Conservation (phyloP, 2,888 invertebrate genomes). For the Ophion ellenae region DNA sequence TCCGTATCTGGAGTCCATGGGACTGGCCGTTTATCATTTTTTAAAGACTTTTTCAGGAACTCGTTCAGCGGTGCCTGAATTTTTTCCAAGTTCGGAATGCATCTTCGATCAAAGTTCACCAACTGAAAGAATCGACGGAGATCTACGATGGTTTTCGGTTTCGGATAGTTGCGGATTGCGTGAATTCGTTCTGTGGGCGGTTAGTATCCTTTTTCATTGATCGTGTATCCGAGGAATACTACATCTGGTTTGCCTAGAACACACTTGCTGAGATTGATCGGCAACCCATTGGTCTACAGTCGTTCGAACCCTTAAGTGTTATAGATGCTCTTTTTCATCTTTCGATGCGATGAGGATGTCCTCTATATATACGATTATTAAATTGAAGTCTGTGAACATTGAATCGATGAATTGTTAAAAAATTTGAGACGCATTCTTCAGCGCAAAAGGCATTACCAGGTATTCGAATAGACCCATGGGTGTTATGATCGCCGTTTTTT, state of each 20-base stretch:
- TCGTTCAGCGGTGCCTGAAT: background rate
- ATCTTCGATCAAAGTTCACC: too few species aligned
- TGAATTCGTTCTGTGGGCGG: background rate
- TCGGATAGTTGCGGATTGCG: conserved; percentile 5
- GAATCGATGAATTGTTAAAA: background rate
- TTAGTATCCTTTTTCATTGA: background rate
- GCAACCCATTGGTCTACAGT: background rate
- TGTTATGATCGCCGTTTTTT: background rate
- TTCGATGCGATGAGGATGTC: conserved; percentile 12
- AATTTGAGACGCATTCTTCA: background rate
- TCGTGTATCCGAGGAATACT: background rate
- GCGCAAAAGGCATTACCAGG: background rate
- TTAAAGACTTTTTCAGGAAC: background rate
- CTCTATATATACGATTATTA: background rate
- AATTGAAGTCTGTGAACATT: background rate
- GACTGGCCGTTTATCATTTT: background rate
- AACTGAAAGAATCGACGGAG: background rate
- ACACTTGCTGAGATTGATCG: background rate
- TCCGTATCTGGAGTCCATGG: background rate
- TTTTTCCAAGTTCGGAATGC: background rate
- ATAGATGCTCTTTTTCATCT: background rate
- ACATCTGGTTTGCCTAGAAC: conserved; percentile 1
- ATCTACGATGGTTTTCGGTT: background rate
- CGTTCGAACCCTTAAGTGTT: background rate
- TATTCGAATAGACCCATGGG: background rate